These are phyloP conservation scores for Drosophila carrolli DNA, from an alignment of 1,140 invertebrate species.

Conservation along the genomic window DNA sequence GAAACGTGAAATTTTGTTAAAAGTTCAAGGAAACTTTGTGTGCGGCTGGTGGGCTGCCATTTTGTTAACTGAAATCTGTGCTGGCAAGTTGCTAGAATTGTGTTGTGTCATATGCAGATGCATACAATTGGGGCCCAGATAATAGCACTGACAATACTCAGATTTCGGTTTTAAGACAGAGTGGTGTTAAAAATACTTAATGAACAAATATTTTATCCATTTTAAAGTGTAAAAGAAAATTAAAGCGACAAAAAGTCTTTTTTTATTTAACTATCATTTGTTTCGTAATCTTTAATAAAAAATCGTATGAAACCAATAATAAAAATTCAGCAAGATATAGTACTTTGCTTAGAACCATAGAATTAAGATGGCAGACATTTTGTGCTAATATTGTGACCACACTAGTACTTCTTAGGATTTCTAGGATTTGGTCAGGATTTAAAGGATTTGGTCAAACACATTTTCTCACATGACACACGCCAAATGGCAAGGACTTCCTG, in stretches of 20 bases:
- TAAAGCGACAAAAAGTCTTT: too few species aligned
- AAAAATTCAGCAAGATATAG: too few species aligned
- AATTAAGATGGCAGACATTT: not conserved
- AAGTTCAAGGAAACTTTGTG: conserved; percentile 71
- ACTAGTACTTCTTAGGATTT: not conserved
- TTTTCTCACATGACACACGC: conserved; percentile 61
- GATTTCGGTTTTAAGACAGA: too few species aligned
- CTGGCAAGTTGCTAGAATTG: conserved; percentile 48
- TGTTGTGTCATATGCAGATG: conserved; percentile 62
- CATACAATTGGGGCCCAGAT: not conserved
- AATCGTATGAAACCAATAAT: too few species aligned
- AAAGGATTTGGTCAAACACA: conserved; percentile 24
- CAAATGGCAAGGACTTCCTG: conserved; percentile 27
- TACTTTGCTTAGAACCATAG: too few species aligned
- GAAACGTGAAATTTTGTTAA: conserved; percentile 79
- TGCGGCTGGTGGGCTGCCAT: conserved; percentile 34
- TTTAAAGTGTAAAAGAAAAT: too few species aligned
- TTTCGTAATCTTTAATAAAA: too few species aligned
- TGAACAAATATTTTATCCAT: too few species aligned
- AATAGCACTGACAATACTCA: not conserved
- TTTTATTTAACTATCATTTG: too few species aligned
- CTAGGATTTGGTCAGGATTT: too few species aligned
- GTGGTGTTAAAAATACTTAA: too few species aligned
- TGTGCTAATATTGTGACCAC: not conserved
- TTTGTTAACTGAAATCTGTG: conserved; percentile 44